Percentiles rank a stretch among this genome's conserved stretches.
Evolutionary conservation across 2,113 vertebrate species (phyloP).

Genomic region (Atlantisia rogersi): DNA sequence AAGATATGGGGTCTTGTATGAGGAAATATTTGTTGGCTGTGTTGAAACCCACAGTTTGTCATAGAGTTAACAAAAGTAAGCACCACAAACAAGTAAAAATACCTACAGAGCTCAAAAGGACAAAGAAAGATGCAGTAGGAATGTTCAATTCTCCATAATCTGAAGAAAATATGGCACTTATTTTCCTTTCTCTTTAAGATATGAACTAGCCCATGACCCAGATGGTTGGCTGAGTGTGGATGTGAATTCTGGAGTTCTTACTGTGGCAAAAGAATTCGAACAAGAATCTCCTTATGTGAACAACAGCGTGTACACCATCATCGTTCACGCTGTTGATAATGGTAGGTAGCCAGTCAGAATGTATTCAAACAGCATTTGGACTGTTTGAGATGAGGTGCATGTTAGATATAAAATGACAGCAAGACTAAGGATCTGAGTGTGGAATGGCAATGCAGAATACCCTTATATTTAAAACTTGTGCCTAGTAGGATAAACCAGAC

Average conservation of each 20-base stretch:
- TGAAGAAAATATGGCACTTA: neutral
- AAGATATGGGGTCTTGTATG: neutral
- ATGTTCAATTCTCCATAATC: neutral
- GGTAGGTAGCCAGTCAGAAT: constrained; percentile 68
- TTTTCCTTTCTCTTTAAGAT: constrained; percentile 62
- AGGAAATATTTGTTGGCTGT: neutral
- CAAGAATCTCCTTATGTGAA: constrained; percentile 77
- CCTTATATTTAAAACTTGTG: neutral
- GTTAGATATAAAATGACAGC: neutral
- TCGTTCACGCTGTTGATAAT: constrained; percentile 71
- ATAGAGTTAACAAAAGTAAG: neutral
- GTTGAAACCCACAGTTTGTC: neutral
- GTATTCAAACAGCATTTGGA: neutral
- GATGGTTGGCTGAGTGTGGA: constrained; percentile 77
- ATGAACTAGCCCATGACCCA: constrained; percentile 67
- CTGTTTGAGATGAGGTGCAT: neutral
- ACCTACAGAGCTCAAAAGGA: neutral
- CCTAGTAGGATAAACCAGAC: neutral
- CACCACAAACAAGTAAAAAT: neutral
- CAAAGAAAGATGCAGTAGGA: neutral
- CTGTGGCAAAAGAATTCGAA: constrained; percentile 72
- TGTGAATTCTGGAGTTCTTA: constrained; percentile 74
- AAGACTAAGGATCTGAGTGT: neutral
- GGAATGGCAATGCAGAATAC: neutral
- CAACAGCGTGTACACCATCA: constrained; percentile 68